A percentile compares a stretch with the other conserved stretches of the same genome.
phyloP scores from a whole-genome alignment of 1,140 invertebrate species.

The Araneus ventricosus region DNA sequence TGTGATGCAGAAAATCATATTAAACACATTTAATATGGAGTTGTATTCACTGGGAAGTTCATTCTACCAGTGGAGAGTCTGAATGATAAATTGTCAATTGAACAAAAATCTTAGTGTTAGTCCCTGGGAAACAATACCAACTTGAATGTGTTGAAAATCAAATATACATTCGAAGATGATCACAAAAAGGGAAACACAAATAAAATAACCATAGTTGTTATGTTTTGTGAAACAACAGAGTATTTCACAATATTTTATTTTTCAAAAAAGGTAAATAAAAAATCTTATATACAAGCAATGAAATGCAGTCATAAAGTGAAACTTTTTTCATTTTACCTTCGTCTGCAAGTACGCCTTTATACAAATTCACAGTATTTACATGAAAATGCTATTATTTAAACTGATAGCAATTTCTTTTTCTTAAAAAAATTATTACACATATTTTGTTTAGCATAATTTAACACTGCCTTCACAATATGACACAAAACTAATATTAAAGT shows the following conservation, averaged over 20 bases:
- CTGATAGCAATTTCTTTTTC: constrained; percentile 58
- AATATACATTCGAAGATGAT: no score
- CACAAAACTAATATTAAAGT: constrained; percentile 36
- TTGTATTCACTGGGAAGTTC: no score
- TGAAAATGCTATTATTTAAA: constrained; percentile 67
- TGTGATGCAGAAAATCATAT: no score
- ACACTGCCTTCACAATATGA: constrained; percentile 45
- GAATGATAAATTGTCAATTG: no score
- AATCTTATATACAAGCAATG: constrained; percentile 74
- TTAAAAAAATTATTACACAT: constrained; percentile 59
- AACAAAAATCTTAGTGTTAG: no score
- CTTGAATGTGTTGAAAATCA: no score
- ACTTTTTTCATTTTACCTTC: constrained; percentile 71
- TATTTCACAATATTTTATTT: constrained; percentile 74
- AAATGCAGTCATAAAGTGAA: constrained; percentile 74
- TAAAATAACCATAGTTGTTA: constrained; percentile 10
- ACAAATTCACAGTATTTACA: constrained; percentile 75
- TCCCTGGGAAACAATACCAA: no score
- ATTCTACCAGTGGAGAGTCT: no score
- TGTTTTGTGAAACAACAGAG: constrained; percentile 59
- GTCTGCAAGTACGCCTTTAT: constrained; percentile 66
- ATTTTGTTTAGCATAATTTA: constrained; percentile 59
- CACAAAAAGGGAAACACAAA: neutral
- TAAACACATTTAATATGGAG: no score
- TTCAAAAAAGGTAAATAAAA: constrained; percentile 74